Evolutionary conservation across 2,797 vertebrate genomes (phyloP).

Genomic region (Numenius phaeopus): DNA sequence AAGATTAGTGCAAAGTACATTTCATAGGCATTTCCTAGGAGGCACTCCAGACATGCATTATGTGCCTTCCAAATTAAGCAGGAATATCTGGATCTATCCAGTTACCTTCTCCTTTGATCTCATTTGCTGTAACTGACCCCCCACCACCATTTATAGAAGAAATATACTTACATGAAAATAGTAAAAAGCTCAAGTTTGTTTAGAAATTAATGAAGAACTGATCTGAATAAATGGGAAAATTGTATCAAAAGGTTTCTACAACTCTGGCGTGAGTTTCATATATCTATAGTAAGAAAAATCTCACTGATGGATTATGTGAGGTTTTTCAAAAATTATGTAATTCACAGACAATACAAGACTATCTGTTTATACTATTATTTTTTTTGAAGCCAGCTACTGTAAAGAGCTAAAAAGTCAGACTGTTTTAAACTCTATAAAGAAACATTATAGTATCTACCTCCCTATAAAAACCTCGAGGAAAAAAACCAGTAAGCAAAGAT

Average conservation of each 20-base stretch:
- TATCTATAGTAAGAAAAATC: conserved; percentile 24
- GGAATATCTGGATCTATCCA: conserved; percentile 71
- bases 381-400: conserved; percentile 5
- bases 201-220: conserved; percentile 29
- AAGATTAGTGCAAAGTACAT: conserved; percentile 78
- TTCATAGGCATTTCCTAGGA: conserved; percentile 76
- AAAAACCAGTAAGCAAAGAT: conserved; percentile 1
- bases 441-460: not conserved
- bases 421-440: conserved; percentile 29
- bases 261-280: conserved; percentile 25
- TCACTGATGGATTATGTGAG: not conserved
- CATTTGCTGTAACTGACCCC: conserved; percentile 65
- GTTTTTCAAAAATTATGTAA: not conserved
- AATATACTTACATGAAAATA: conserved; percentile 43
- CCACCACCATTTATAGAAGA: conserved; percentile 53
- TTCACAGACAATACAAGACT: conserved; percentile 4
- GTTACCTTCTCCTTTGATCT: conserved; percentile 75
- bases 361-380: not conserved
- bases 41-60: conserved; percentile 71
- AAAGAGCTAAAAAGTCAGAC: conserved; percentile 26
- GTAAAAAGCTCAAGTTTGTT: conserved; percentile 52
- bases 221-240: not conserved
- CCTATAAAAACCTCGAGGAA: conserved; percentile 11
- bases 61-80: conserved; percentile 75
- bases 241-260: conserved; percentile 32